Conservation (phyloP, 2,113 vertebrate genomes). For the Triplophysa tibetana region DNA sequence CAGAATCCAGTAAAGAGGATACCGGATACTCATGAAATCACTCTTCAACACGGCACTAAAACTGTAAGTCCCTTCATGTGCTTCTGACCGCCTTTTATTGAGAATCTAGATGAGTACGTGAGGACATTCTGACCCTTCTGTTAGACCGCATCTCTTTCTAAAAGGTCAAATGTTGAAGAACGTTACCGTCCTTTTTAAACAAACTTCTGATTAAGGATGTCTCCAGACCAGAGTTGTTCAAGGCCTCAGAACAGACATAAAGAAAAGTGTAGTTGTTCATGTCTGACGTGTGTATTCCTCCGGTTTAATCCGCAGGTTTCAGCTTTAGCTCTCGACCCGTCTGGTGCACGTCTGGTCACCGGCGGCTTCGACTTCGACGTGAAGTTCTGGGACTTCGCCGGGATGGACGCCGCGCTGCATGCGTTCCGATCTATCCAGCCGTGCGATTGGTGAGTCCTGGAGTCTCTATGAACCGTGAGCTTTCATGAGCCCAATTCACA, state of each 20-base stretch:
- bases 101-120: background rate
- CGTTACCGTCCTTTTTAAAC: too few relatives aligned
- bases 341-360: slow-evolving; percentile 92
- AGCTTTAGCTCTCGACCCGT: slow-evolving; percentile 91
- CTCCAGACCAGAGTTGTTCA: too few relatives aligned
- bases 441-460: slow-evolving; percentile 85
- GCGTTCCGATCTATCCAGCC: slow-evolving; percentile 93
- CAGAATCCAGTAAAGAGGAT: slow-evolving; percentile 92
- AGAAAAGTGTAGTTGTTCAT: background rate
- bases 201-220: too few relatives aligned
- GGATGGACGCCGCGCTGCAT: slow-evolving; percentile 92
- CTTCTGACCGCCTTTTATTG: background rate
- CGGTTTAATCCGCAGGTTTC: slow-evolving; percentile 78
- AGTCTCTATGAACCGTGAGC: background rate
- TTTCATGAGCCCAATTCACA: background rate
- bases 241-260: too few relatives aligned
- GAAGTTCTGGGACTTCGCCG: slow-evolving; percentile 97
- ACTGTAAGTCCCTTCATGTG: slow-evolving; percentile 76
- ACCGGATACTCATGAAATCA: slow-evolving; percentile 96
- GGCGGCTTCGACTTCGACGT: slow-evolving; percentile 93
- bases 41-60: slow-evolving; percentile 88
- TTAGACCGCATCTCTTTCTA: too few relatives aligned
- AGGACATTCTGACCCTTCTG: background rate
- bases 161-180: too few relatives aligned
- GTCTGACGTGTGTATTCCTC: background rate